These are phyloP conservation scores for Apodemus sylvaticus DNA, from an alignment of 2,113 vertebrate genomes.

Conservation along the genomic window DNA sequence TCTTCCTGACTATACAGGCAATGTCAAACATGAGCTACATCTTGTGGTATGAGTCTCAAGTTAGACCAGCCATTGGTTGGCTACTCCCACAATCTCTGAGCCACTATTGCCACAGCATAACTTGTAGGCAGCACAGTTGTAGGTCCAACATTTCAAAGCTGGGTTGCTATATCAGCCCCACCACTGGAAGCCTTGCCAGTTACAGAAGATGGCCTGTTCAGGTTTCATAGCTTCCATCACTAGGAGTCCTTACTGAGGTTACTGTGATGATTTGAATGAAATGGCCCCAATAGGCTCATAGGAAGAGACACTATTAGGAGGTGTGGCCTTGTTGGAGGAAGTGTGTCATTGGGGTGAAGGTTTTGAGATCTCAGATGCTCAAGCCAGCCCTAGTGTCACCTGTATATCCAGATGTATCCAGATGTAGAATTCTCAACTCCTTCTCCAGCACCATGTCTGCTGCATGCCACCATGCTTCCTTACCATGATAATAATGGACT, in stretches of 20 bases:
- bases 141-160: neutral
- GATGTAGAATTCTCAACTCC: neutral
- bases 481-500: neutral
- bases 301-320: neutral
- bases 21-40: neutral
- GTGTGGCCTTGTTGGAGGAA: neutral
- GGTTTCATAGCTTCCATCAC: neutral
- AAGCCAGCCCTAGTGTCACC: neutral
- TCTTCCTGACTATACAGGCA: neutral
- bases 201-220: neutral
- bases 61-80: neutral
- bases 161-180: neutral
- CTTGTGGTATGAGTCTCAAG: neutral
- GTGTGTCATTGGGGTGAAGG: neutral
- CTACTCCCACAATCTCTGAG: neutral
- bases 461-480: neutral
- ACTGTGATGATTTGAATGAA: neutral
- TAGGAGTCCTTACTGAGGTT: neutral
- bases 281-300: neutral
- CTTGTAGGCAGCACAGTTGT: neutral
- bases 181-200: neutral
- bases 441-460: neutral
- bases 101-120: neutral
- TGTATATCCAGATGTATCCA: neutral
- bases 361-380: neutral